phyloP scores from a whole-genome alignment of 2,113 vertebrate species.

The Falco punctatus region DNA sequence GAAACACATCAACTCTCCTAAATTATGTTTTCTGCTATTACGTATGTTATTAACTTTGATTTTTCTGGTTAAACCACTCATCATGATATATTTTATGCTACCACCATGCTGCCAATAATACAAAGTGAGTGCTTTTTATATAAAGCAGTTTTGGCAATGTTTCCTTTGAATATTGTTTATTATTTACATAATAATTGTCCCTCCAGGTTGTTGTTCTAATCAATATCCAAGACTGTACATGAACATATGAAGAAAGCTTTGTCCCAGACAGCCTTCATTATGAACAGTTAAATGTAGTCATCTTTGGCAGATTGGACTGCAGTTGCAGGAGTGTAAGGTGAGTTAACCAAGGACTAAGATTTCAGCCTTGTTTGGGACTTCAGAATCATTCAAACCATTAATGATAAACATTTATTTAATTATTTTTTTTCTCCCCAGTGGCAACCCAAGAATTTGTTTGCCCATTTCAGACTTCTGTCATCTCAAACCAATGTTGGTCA shows the following conservation, averaged over 20 bases:
- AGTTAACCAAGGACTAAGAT: not conserved
- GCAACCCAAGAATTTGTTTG: not conserved
- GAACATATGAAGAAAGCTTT: not conserved
- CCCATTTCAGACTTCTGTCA: not conserved
- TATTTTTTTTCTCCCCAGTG: not conserved
- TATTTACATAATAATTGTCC: not conserved
- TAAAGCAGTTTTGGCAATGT: not conserved
- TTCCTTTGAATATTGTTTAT: not conserved
- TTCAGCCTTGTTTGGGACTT: not conserved
- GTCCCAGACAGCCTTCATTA: not conserved
- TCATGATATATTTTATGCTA: not conserved
- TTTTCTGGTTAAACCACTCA: not conserved
- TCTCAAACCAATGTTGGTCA: fast-evolving
- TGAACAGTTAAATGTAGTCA: not conserved
- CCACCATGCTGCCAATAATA: not conserved
- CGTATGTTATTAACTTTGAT: not conserved
- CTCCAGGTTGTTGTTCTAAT: not conserved
- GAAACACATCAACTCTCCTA: not conserved
- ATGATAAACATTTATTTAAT: not conserved
- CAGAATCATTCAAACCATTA: not conserved
- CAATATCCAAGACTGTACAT: not conserved
- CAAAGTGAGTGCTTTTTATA: not conserved
- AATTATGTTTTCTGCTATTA: not conserved
- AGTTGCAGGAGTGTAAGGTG: not conserved
- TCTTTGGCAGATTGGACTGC: not conserved